Evolutionary conservation across 2,888 invertebrate genomes (phyloP), one percentile per base, ranked within the genome.

Genomic region (Andrena camellia): DNA sequence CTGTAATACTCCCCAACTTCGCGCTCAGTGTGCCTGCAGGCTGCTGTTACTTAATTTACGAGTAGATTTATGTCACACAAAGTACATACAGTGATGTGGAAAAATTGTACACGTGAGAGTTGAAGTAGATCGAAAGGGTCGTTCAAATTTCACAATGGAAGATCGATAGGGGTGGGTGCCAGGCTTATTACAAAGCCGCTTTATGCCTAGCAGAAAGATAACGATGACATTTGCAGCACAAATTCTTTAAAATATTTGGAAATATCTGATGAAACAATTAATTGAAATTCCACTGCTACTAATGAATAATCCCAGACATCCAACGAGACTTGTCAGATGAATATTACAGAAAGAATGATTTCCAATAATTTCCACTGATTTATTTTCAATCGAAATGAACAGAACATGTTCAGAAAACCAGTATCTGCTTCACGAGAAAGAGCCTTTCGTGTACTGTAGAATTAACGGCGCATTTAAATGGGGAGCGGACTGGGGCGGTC

Each of bases 401-500:
- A 29, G 50, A 75, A 10, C 2, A 8, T 6, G n/a, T 29, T 17
- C 50, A 31, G 59, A 31, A 42, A 29, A 78, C 26, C 35, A 1
- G 6, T 20, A 20, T 35, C 26, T 20, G 42, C 52, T 74, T 54
- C n/a, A 52, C 23, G 42, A 23, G 50, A 31, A 31, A 23, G 29
- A 35, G 42, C 10, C 29, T 67, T 52, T 13, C 60, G 31, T 13
- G 35, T 35, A 29, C 52, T 48, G 76, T 31, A 54, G 77, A 77
- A 78, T 77, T 77, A 78, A 77, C 77, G 78, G 77, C 52, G 78
- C 78, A 62, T 78, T 78, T 78, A 76, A 64, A 77, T 78, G 42
- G 52, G 52, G 23, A 52, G 77, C 67, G 77, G 78, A 67, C 67
- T 48, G 35, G 52, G 78, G 62, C 66, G 78, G 52, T 77, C 42